Conservation (phyloP, 2,888 invertebrate species). For the Ecliptopera silaceata region DNA sequence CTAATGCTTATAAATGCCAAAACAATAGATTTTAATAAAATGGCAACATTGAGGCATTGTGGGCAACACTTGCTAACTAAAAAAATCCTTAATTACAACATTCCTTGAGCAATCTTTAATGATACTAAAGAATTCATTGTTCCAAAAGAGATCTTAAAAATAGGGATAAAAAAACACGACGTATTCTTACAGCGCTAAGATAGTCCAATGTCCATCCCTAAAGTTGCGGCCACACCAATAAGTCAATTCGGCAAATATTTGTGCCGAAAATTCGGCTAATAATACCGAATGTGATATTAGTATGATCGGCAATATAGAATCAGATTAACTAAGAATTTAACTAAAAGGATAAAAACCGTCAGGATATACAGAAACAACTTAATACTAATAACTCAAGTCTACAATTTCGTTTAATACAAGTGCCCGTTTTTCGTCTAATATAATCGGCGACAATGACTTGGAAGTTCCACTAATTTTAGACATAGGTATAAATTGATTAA, state of each 20-base stretch:
- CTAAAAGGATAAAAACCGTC: constrained; percentile 35
- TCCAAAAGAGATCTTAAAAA: constrained; percentile 58
- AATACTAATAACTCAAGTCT: constrained; percentile 41
- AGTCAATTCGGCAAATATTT: constrained; percentile 1
- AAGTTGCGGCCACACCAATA: constrained; percentile 27
- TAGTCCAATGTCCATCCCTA: constrained; percentile 47
- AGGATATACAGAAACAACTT: constrained; percentile 53
- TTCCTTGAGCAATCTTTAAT: constrained; percentile 66
- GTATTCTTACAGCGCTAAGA: constrained; percentile 49
- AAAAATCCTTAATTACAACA: constrained; percentile 47
- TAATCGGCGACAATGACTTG: constrained; percentile 27
- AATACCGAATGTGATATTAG: constrained; percentile 33
- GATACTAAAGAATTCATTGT: constrained; percentile 63
- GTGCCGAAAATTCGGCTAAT: constrained; percentile 1
- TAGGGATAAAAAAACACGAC: constrained; percentile 48
- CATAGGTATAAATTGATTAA: neutral
- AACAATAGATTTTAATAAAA: constrained; percentile 27
- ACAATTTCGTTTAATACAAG: constrained; percentile 25
- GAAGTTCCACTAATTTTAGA: constrained; percentile 20
- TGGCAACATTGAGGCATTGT: constrained; percentile 30
- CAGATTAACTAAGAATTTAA: constrained; percentile 58
- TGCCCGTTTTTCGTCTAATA: constrained; percentile 7
- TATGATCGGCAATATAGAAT: constrained; percentile 29
- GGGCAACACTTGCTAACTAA: constrained; percentile 34
- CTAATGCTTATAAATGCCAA: constrained; percentile 19